Percentiles rank a stretch among this genome's conserved stretches.
Evolutionary conservation across 2,888 invertebrate genomes (phyloP).

Genomic region (Eupithecia tripunctaria): DNA sequence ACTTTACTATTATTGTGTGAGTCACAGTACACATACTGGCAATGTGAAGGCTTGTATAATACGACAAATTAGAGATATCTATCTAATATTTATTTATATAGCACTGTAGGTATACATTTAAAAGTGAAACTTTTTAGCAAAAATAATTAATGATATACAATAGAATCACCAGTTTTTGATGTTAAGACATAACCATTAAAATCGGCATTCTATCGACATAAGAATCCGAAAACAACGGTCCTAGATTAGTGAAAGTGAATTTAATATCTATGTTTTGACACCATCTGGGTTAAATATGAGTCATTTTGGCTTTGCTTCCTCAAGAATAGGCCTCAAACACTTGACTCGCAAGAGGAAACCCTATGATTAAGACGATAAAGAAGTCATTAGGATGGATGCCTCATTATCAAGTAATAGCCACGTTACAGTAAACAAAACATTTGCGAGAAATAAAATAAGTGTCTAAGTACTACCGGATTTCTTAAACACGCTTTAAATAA

Average conservation of each 20-base stretch:
- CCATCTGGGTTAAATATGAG: slow-evolving; percentile 44
- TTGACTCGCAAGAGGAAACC: slow-evolving; percentile 25
- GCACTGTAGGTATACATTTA: slow-evolving; percentile 37
- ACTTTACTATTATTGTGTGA: slow-evolving; percentile 5
- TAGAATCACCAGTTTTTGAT: slow-evolving; percentile 33
- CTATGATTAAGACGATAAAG: slow-evolving; percentile 15
- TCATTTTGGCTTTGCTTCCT: slow-evolving; percentile 40
- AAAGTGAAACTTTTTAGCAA: slow-evolving; percentile 50
- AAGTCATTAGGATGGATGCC: slow-evolving; percentile 8
- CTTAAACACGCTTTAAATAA: background rate
- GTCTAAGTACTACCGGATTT: background rate
- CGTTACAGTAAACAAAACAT: background rate
- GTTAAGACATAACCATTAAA: slow-evolving; percentile 9
- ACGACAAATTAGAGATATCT: slow-evolving; percentile 45
- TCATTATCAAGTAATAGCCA: slow-evolving; percentile 8
- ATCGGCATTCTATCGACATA: slow-evolving; percentile 30
- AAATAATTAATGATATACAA: slow-evolving; percentile 10
- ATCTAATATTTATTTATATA: slow-evolving; percentile 46
- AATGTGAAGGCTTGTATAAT: slow-evolving; percentile 42
- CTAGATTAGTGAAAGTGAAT: slow-evolving; percentile 45
- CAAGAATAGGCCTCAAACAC: slow-evolving; percentile 33
- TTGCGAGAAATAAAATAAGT: background rate
- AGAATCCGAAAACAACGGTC: slow-evolving; percentile 45
- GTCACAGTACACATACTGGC: slow-evolving; percentile 7
- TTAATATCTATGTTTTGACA: slow-evolving; percentile 41